Evolutionary conservation across 1,140 invertebrate species (phyloP).

Genomic region (Triops cancriformis): DNA sequence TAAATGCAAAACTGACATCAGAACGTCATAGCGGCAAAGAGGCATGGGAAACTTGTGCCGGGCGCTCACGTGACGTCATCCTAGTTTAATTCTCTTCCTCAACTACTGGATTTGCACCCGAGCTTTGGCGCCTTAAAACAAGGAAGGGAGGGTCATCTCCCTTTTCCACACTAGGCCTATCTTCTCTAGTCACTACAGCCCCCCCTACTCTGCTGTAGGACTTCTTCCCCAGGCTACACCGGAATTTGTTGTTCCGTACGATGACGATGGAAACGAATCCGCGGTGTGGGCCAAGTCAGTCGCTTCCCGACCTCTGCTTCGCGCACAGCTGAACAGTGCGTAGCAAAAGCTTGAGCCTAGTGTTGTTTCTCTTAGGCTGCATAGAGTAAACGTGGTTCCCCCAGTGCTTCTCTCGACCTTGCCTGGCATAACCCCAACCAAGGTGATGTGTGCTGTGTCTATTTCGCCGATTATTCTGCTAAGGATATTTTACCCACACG

Average conservation of each 20-base stretch:
- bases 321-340: constrained; percentile 7
- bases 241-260: constrained; percentile 13
- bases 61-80: neutral
- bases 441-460: neutral
- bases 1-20: neutral
- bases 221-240: constrained; percentile 8
- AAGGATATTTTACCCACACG: neutral
- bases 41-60: neutral
- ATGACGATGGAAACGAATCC: neutral
- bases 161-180: neutral
- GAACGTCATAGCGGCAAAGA: neutral
- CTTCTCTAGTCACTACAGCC: neutral
- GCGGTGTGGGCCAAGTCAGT: constrained; percentile 11
- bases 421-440: neutral
- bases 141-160: neutral
- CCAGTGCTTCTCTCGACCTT: neutral
- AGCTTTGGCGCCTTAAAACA: neutral
- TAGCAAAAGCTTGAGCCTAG: neutral
- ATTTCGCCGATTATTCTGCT: neutral
- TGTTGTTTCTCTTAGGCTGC: neutral
- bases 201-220: neutral
- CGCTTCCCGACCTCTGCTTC: constrained; percentile 11
- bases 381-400: neutral
- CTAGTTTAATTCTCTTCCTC: neutral
- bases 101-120: neutral